Evolutionary conservation across 2,113 vertebrate species (phyloP).

Genomic region (Cyanistes caeruleus): DNA sequence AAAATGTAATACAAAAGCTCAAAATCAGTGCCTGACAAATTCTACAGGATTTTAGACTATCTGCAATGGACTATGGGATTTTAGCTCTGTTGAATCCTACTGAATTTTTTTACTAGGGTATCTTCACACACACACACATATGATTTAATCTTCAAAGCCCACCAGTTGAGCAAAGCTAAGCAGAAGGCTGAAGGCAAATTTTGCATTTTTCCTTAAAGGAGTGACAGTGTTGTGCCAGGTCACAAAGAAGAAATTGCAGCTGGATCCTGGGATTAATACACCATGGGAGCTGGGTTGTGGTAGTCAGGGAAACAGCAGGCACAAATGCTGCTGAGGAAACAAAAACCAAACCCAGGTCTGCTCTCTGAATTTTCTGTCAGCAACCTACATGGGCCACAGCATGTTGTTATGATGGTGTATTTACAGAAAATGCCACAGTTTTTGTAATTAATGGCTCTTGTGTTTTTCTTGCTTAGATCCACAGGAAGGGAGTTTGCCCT

Average conservation of each 20-base stretch:
- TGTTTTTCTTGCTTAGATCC: conserved; percentile 76
- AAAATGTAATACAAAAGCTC: not conserved
- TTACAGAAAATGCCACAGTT: not conserved
- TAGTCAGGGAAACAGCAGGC: conserved; percentile 61
- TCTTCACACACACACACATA: not conserved
- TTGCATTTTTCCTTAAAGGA: not conserved
- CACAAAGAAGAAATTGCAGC: not conserved
- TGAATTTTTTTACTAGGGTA: not conserved
- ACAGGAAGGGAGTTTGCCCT: conserved; percentile 95
- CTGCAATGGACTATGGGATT: not conserved
- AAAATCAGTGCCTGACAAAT: not conserved
- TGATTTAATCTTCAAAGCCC: not conserved
- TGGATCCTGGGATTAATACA: not conserved
- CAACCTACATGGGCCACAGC: not conserved
- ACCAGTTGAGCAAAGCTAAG: not conserved
- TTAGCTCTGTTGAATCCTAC: not conserved
- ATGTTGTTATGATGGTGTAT: not conserved
- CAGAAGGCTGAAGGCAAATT: not conserved
- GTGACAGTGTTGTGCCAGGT: not conserved
- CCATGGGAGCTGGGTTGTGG: not conserved
- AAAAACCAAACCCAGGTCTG: not conserved
- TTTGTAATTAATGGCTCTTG: not conserved
- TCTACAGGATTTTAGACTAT: not conserved
- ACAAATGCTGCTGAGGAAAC: not conserved
- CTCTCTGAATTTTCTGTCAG: not conserved